Evolutionary conservation across 2,888 invertebrate genomes (phyloP).

Genomic region (Papilio protenor): DNA sequence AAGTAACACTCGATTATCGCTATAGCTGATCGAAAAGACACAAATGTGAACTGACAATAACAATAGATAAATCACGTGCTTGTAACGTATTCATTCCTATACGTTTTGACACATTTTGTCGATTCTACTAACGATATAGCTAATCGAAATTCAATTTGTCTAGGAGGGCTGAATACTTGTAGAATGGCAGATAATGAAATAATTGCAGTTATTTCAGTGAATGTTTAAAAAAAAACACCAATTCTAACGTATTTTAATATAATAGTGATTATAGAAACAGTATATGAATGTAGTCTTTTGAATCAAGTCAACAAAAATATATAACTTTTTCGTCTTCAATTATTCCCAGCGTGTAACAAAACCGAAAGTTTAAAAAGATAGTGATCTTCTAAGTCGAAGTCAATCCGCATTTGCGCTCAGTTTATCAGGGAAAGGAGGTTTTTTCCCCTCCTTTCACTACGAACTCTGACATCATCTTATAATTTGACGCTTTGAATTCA

Average conservation of each 20-base stretch:
- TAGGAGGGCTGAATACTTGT: no score
- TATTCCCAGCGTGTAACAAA: constrained; percentile 10
- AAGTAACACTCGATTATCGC: no score
- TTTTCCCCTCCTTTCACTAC: constrained; percentile 25
- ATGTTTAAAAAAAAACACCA: no score
- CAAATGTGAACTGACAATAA: no score
- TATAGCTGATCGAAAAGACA: no score
- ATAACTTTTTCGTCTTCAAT: neutral
- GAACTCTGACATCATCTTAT: constrained; percentile 44
- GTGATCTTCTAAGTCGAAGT: constrained; percentile 25
- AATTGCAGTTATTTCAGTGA: no score
- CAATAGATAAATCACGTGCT: no score
- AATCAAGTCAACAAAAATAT: neutral
- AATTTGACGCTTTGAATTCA: constrained; percentile 37
- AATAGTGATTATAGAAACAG: neutral
- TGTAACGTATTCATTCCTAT: no score
- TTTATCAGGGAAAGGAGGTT: constrained; percentile 31
- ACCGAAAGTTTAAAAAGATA: constrained; percentile 30
- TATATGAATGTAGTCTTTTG: neutral
- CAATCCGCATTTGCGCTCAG: constrained; percentile 27
- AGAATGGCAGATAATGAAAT: no score
- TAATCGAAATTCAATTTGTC: no score
- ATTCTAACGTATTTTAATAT: neutral
- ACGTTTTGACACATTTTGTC: no score
- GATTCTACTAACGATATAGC: no score